A percentile compares a stretch with the other conserved stretches of the same genome.
These are phyloP conservation scores for Tipula helvola DNA, from an alignment of 2,888 invertebrate species.

Conservation along the genomic window DNA sequence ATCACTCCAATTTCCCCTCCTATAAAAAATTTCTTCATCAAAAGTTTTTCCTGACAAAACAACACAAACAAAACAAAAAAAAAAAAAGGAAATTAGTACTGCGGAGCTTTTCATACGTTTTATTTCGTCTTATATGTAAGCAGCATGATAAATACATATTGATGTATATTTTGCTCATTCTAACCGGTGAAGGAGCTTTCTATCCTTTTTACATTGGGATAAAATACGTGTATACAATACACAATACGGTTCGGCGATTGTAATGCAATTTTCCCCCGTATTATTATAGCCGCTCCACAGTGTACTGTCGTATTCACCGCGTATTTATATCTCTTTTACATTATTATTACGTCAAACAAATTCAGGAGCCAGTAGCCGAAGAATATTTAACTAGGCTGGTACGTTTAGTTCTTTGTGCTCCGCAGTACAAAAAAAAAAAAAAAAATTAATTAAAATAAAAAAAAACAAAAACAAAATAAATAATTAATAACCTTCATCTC, in stretches of 20 bases:
- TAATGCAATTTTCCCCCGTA: too few species aligned
- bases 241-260: neutral
- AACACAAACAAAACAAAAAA: neutral
- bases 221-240: neutral
- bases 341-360: neutral
- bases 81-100: neutral
- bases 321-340: neutral
- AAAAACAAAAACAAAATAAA: neutral
- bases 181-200: neutral
- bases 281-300: neutral
- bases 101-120: neutral
- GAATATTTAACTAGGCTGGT: neutral
- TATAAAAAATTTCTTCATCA: neutral
- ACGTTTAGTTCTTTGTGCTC: neutral
- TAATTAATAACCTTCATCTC: neutral
- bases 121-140: neutral
- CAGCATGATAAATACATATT: neutral
- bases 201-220: neutral
- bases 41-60: neutral
- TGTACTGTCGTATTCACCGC: neutral
- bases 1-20: neutral
- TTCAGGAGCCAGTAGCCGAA: neutral
- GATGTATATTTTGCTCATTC: neutral
- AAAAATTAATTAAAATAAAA: neutral
- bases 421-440: neutral